Percentiles rank a stretch among this genome's conserved stretches.
These are phyloP conservation scores for Petromus typicus DNA, from an alignment of 2,113 vertebrate species.

Conservation along the genomic window DNA sequence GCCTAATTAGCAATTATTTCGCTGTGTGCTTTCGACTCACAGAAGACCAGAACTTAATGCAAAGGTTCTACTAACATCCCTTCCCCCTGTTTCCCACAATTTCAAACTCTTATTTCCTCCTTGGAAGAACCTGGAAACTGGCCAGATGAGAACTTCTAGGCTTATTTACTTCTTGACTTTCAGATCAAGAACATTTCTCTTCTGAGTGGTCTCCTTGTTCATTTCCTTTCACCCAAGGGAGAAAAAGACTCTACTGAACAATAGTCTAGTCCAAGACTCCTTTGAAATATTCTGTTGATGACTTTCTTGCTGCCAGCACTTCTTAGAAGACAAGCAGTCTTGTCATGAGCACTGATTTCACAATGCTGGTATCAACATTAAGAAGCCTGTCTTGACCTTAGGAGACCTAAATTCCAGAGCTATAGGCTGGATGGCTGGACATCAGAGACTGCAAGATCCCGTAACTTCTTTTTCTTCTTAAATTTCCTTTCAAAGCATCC, in stretches of 20 bases:
- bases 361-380: fast-evolving
- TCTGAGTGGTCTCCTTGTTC: not conserved
- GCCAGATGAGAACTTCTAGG: not conserved
- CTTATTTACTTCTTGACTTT: not conserved
- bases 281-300: not conserved
- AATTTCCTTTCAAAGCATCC: not conserved
- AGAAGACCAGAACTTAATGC: too few species aligned
- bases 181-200: not conserved
- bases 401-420: not conserved
- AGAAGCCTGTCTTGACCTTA: not conserved
- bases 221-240: not conserved
- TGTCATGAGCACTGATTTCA: not conserved
- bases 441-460: fast-evolving
- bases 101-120: not conserved
- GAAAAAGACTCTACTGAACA: not conserved
- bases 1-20: too few species aligned
- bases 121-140: not conserved
- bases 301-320: not conserved
- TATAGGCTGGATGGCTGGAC: too few species aligned
- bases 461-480: not conserved
- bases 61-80: too few species aligned
- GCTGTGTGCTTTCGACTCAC: too few species aligned
- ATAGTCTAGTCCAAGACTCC: not conserved
- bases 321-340: not conserved
- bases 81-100: too few species aligned